Percentiles rank a stretch among this genome's conserved stretches.
These are phyloP conservation scores for Sminthurides aquaticus DNA, from an alignment of 2,888 invertebrate genomes.

Conservation along the genomic window DNA sequence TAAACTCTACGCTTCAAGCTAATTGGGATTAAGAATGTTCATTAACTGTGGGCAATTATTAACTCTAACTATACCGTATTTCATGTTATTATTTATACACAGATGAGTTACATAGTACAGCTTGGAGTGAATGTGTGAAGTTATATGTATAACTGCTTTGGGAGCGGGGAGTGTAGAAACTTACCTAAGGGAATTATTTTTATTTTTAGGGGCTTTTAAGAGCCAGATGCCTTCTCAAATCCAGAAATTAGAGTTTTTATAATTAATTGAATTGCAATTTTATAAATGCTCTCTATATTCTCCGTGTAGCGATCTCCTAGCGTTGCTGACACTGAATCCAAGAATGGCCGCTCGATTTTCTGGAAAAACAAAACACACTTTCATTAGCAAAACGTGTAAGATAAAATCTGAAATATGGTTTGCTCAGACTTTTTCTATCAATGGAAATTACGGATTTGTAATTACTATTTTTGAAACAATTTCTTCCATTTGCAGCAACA, in stretches of 20 bases:
- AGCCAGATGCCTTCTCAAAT: constrained; percentile 59
- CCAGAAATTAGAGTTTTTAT: constrained; percentile 74
- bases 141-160: no score
- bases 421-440: background rate
- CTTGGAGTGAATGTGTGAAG: no score
- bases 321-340: constrained; percentile 75
- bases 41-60: no score
- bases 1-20: no score
- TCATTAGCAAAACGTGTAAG: no score
- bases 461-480: background rate
- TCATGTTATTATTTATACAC: no score
- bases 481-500: background rate
- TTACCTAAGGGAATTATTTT: no score
- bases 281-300: constrained; percentile 81
- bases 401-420: background rate
- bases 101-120: no score
- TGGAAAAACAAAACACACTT: constrained; percentile 47
- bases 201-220: no score
- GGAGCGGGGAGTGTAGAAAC: no score
- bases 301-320: constrained; percentile 81
- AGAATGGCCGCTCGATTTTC: constrained; percentile 84
- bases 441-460: background rate
- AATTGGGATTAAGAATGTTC: no score
- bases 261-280: constrained; percentile 77
- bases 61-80: no score